A percentile compares a stretch with the other conserved stretches of the same genome.
These are phyloP conservation scores for Periophthalmus magnuspinnatus DNA, from an alignment of 2,797 vertebrate species.

Conservation along the genomic window DNA sequence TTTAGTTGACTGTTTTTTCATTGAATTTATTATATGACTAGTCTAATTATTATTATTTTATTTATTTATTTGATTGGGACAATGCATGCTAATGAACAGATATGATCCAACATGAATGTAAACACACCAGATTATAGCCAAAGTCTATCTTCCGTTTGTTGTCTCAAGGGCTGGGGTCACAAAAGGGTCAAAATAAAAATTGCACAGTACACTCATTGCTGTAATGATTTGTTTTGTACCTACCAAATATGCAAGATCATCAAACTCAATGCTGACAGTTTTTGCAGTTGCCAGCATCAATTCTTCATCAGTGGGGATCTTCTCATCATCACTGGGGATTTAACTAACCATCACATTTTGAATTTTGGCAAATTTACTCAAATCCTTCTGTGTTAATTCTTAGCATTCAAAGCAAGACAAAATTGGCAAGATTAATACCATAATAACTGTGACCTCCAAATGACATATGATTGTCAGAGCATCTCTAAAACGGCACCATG, in stretches of 20 bases:
- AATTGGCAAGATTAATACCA: neutral
- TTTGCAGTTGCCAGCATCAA: no score
- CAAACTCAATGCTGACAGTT: neutral
- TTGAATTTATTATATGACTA: neutral
- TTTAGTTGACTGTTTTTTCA: neutral
- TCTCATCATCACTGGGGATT: no score
- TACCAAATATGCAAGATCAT: neutral
- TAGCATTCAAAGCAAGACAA: neutral
- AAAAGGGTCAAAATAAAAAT: no score
- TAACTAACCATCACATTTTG: neutral
- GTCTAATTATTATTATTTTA: neutral
- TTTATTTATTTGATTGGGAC: no score
- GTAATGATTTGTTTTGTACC: neutral
- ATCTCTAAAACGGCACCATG: no score
- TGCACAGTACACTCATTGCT: no score
- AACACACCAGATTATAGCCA: no score
- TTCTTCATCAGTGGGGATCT: neutral
- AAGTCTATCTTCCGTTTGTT: no score
- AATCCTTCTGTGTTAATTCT: neutral
- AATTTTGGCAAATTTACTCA: neutral
- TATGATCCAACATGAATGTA: no score
- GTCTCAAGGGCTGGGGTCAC: no score
- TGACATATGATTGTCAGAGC: no score
- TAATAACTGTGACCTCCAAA: neutral
- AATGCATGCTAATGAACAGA: no score